phyloP scores from a whole-genome alignment of 2,888 invertebrate species.

The Andrena bucephala region DNA sequence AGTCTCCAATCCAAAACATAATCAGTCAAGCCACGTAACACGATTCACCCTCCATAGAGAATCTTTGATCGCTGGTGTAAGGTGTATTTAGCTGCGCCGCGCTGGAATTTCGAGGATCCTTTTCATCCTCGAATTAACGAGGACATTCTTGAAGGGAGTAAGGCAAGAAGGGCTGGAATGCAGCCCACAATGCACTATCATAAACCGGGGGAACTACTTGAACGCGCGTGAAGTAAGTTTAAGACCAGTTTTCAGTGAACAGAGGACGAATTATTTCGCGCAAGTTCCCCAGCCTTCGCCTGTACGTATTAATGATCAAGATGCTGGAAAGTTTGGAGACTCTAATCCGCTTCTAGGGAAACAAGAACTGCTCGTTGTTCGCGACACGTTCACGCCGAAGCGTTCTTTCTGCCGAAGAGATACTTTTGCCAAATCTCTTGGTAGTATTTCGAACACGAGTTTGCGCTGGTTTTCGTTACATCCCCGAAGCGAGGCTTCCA shows the following conservation, averaged over 20 bases:
- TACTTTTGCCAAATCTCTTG: no score
- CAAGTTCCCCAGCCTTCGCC: background rate
- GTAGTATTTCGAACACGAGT: no score
- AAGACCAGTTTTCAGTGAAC: background rate
- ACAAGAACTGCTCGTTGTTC: background rate
- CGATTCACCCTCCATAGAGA: slow-evolving; percentile 23
- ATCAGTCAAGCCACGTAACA: slow-evolving; percentile 6
- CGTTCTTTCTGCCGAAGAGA: no score
- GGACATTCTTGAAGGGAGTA: slow-evolving; percentile 29
- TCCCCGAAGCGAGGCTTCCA: background rate
- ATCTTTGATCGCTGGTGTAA: slow-evolving; percentile 29
- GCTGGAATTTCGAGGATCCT: slow-evolving; percentile 38
- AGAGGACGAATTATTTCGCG: slow-evolving; percentile 7
- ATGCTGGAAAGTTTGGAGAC: background rate
- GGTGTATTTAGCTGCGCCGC: slow-evolving; percentile 36
- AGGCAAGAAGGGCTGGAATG: slow-evolving; percentile 42
- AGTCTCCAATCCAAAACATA: no score
- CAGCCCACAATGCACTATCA: slow-evolving; percentile 34
- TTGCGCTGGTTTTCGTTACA: background rate
- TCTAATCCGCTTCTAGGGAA: background rate
- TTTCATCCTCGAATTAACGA: slow-evolving; percentile 47
- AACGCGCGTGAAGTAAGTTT: slow-evolving; percentile 17
- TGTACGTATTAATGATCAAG: slow-evolving; percentile 2
- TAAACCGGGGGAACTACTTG: slow-evolving; percentile 36
- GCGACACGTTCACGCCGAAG: background rate